Evolutionary conservation across 53 echinoderm and acorn worm genomes (phyloP), one percentile per base, ranked within the genome.

Genomic region (Holothuria scabra): DNA sequence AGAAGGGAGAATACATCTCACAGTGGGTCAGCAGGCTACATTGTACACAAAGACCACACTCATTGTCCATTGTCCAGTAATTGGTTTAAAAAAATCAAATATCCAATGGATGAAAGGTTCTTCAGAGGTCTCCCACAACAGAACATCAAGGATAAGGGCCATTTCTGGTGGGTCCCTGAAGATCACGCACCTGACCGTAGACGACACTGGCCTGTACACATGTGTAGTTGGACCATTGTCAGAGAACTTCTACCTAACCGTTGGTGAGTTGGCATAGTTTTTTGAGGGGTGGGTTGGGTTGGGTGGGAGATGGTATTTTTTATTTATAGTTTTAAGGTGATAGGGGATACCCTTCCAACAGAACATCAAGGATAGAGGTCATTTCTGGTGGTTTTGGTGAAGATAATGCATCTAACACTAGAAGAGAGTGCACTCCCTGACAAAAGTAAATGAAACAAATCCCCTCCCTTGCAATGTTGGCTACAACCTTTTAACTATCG

Each of bases 21-120:
- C 82, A 19, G 87, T 97, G 20, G 97, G 97, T 63, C 89, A 86
- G 64, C 80, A 83, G 23, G 97, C 92, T 24, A 65, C 84, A 56
- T 59, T 97, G 78, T 90, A 82, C 66, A 35, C 81, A 22, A 79
- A 88, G 3, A 90, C 92, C 29, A 88, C 90, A 24, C 81, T 97
- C 84, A 90, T 91, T 1, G 85, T 97, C 61, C 88, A 88, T 46
- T 97, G 97, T 31, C 96, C 97, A 0, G 94, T 94, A 48, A 19
- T 46, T 13, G 85, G 91, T 67, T 85, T 92, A 82, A 93, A 90
- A 78, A 92, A 89, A 70, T 86, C 84, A 22, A 59, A 89, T 25
- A 58, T 94, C 24, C 34, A 28, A 34, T 93, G 96, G 96, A 63
- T 87, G 60, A 89, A 91, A 34, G 91, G 91, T 18, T 62, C 57